Evolutionary conservation across 2,888 invertebrate genomes (phyloP).

Genomic region (Erebia epiphron): DNA sequence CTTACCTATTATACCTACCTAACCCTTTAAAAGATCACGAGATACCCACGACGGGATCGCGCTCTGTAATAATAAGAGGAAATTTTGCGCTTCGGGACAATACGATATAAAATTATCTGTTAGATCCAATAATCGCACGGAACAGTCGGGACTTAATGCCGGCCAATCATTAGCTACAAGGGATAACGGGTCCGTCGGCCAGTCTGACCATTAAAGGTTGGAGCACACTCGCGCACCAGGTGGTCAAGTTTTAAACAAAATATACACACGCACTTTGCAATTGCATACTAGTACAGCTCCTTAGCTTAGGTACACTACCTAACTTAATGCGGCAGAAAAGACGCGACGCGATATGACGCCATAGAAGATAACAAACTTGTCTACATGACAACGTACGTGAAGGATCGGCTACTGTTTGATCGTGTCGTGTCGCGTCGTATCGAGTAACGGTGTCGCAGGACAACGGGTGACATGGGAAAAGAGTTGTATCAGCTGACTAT

Average conservation of each 20-base stretch:
- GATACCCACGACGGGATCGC: slow-evolving; percentile 27
- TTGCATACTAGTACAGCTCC: no score
- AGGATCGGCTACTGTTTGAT: no score
- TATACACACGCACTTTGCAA: no score
- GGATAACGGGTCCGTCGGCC: slow-evolving; percentile 79
- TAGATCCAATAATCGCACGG: slow-evolving; percentile 83
- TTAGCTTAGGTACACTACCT: no score
- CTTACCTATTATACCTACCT: background rate
- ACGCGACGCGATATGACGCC: no score
- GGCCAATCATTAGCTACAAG: slow-evolving; percentile 83
- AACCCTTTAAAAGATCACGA: slow-evolving; percentile 25
- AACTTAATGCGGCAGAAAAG: no score
- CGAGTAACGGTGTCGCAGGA: no score
- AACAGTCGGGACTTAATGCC: slow-evolving; percentile 80
- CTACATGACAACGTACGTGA: no score
- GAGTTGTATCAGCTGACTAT: no score
- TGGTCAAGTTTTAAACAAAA: background rate
- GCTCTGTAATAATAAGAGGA: slow-evolving; percentile 77
- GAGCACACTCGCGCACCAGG: slow-evolving; percentile 35
- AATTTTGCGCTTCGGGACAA: slow-evolving; percentile 83
- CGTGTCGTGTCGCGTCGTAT: no score
- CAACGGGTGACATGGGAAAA: no score
- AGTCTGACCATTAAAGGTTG: slow-evolving; percentile 44
- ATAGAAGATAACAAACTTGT: no score
- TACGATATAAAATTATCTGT: slow-evolving; percentile 83